phyloP scores from a whole-genome alignment of 2,113 vertebrate genomes.

The Nicator chloris region DNA sequence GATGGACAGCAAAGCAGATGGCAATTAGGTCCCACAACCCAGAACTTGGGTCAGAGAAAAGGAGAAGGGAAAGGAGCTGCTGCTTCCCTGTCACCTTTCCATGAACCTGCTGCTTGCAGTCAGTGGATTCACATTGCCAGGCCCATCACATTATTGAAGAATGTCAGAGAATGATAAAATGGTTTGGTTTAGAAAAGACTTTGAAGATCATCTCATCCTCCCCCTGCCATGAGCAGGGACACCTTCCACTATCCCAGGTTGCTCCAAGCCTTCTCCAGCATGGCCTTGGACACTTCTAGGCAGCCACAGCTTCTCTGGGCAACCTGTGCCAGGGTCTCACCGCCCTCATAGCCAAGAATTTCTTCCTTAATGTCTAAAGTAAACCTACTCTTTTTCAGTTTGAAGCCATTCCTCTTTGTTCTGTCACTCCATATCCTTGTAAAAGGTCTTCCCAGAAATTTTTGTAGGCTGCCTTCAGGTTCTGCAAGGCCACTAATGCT shows the following conservation, averaged over 20 bases:
- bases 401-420: not conserved
- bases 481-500: not conserved
- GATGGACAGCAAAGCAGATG: not conserved
- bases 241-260: not conserved
- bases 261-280: fast-evolving
- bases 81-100: not conserved
- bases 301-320: not conserved
- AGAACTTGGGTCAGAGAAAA: not conserved
- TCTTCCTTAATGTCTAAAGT: not conserved
- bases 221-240: not conserved
- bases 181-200: not conserved
- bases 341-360: not conserved
- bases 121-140: not conserved
- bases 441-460: not conserved
- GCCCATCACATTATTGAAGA: fast-evolving
- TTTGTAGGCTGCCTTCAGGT: not conserved
- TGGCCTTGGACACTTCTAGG: not conserved
- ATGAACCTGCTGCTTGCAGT: not conserved
- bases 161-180: too few relatives aligned
- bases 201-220: not conserved
- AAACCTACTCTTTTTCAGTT: not conserved
- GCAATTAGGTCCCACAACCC: not conserved
- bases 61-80: not conserved
- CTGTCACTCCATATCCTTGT: not conserved
- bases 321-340: fast-evolving